Evolutionary conservation across 2,113 vertebrate species (phyloP), one percentile per base, ranked within the genome.

Genomic region (Oxyruncus cristatus): DNA sequence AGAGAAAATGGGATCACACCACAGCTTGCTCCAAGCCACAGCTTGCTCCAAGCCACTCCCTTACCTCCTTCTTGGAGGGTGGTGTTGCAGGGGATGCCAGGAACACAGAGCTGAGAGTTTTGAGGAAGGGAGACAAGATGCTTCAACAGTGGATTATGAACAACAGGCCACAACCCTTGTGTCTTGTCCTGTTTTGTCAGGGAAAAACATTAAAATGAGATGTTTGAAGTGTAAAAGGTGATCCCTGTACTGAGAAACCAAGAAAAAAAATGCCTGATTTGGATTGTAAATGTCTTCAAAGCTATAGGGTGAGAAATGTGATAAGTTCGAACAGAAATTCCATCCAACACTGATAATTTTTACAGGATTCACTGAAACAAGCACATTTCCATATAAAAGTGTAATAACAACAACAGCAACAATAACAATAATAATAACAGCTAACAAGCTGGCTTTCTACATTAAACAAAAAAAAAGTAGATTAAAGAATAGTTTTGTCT

Each of bases 41-140:
- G 1, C 8, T 75, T 66, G 4, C n/a, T 75, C 19, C 79, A 61
- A 85, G 28, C 21, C 55, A 53, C 32, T n/a, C n/a, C n/a, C n/a
- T n/a, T n/a, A 52, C 0, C n/a, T 75, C 32, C 50, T 70, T 47
- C 50, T n/a, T n/a, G 62, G 46, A 82, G 61, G 55, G 0, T 23
- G 49, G 68, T 55, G 27, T 28, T 85, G 19, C 24, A 44, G 1
- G 24, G 47, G 37, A 19, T n/a, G 41, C 16, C 55, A 66, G 33
- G 33, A 77, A 24, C 50, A 47, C 46, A 0, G 0, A 47, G 33
- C 20, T 62, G 2, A 56, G 35, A 16, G 16, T 3, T 52, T 42
- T 87, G 55, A 8, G 32, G 50, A 12, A 84, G 5, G 11, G 26
- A 92, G 33, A 44, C 22, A 37, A 49, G 39, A n/a, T 37, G 18